These are phyloP conservation scores for Cyanocitta stelleri DNA, from an alignment of 2,113 vertebrate genomes.

Conservation along the genomic window DNA sequence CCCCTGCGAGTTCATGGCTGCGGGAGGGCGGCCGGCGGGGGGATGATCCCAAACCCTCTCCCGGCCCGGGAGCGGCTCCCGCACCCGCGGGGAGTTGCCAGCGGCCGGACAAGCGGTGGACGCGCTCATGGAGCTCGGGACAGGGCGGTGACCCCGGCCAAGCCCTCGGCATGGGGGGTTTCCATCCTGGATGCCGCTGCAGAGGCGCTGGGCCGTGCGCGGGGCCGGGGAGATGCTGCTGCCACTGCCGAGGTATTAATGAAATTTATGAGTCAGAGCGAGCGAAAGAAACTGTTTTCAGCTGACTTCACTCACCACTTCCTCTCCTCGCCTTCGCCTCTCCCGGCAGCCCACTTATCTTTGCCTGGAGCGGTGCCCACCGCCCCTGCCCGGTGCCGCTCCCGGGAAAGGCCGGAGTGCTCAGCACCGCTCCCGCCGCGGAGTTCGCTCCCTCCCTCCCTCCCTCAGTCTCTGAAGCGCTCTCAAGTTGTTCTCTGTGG, in stretches of 20 bases:
- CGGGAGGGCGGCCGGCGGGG: background rate
- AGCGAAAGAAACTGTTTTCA: slow-evolving; percentile 24
- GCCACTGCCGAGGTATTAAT: background rate
- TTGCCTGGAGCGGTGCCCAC: slow-evolving; percentile 71
- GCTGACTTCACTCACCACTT: slow-evolving; percentile 74
- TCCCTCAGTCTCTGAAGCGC: background rate
- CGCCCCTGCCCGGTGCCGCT: slow-evolving; percentile 25
- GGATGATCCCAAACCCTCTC: background rate
- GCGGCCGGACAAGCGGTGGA: background rate
- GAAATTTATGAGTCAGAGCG: slow-evolving; percentile 41
- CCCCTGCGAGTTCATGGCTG: rapidly evolving
- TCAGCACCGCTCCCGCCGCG: background rate
- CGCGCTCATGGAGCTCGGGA: rapidly evolving
- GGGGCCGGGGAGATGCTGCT: background rate
- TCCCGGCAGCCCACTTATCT: slow-evolving; percentile 74
- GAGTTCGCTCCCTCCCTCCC: background rate
- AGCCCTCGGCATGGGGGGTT: rapidly evolving
- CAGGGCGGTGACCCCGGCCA: rapidly evolving
- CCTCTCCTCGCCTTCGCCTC: slow-evolving; percentile 69
- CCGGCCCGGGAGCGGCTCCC: background rate
- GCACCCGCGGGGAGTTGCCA: rapidly evolving
- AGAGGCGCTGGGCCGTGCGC: background rate
- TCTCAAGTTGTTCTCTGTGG: slow-evolving; percentile 53
- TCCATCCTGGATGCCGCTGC: rapidly evolving
- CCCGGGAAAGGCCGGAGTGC: background rate